Base-by-base conservation (phyloP, 2,888 invertebrate species). In the Chesias legatella region DNA sequence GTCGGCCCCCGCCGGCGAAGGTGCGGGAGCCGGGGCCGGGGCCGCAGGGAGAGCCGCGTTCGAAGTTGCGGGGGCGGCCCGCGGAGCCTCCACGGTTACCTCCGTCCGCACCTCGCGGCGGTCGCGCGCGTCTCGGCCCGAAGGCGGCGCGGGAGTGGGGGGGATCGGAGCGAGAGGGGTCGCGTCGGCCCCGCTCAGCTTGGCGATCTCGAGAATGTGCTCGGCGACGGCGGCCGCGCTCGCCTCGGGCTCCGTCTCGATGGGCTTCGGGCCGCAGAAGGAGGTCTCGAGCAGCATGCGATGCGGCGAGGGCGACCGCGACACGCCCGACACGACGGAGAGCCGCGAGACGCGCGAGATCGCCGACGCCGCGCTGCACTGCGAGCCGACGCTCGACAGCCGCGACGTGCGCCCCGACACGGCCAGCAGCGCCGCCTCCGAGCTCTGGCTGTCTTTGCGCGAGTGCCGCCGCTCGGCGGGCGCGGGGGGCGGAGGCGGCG, bases 281-380 rank as follows among this genome's bases (percentile, higher is more conserved):
- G 96, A 96, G 0, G 96, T 97, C 81, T 96, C 96, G 43, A 96
- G 88, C 38, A 96, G 88, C 92, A 95, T 95, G 75, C 94, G 94
- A 84, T 96, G 96, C n/a, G 96, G 96, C 7, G 96, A 96, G 1
- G 96, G 95, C 20, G 94, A 94, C 47, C 94, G 91, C 3, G 92
- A 92, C 10, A 84, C 67, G 28, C 82, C 89, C 7, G 91, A 90
- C 40, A 85, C 89, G 7, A 73, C 84, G 1, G 88, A 88, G 1
- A 88, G 70, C 10, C 79, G 75, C n/a, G 81, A 84, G 30, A 75
- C 67, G 29, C 68, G 79, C 42, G 76, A 73, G 38, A 66, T 50
- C 45, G 69, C 81, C 2, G 85, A 90, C 40, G 89, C 89, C 6
- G 90, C 90, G 0, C 93, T 93, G 29, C 94, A 93, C 73, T 94